These are phyloP conservation scores for Biston betularia DNA, from an alignment of 2,888 invertebrate genomes.

Conservation along the genomic window DNA sequence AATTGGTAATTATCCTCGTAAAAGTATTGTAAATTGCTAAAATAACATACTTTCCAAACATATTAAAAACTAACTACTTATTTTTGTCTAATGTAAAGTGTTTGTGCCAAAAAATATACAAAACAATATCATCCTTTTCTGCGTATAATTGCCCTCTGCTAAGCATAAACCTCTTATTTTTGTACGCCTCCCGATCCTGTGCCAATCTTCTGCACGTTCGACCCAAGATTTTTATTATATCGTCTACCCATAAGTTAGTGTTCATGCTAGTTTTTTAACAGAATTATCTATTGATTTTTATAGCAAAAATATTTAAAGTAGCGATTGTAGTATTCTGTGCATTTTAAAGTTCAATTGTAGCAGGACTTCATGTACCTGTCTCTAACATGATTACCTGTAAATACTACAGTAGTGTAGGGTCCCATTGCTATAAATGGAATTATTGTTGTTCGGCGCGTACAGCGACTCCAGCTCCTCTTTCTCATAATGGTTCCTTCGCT, in stretches of 20 bases:
- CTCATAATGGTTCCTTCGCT: slow-evolving; percentile 69
- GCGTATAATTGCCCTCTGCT: too few relatives aligned
- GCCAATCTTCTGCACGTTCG: too few relatives aligned
- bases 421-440: slow-evolving; percentile 85
- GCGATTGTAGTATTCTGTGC: not conserved
- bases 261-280: too few relatives aligned
- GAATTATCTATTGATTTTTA: not conserved
- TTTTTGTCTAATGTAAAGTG: too few relatives aligned
- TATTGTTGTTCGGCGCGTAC: slow-evolving; percentile 76
- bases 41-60: not conserved
- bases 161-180: too few relatives aligned
- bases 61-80: too few relatives aligned
- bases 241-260: too few relatives aligned
- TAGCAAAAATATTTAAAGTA: slow-evolving; percentile 2
- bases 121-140: too few relatives aligned
- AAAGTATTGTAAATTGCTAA: not conserved
- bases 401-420: slow-evolving; percentile 86
- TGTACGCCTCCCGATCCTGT: too few relatives aligned
- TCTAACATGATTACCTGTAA: slow-evolving; percentile 70
- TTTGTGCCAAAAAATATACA: too few relatives aligned
- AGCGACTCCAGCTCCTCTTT: slow-evolving; percentile 72
- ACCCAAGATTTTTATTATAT: too few relatives aligned
- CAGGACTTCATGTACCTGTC: not conserved
- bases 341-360: slow-evolving; percentile 3
- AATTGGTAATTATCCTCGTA: not conserved